Percentiles rank a stretch among this genome's conserved stretches.
Evolutionary conservation across 2,888 invertebrate species (phyloP).

Genomic region (Orthosia gracilis): DNA sequence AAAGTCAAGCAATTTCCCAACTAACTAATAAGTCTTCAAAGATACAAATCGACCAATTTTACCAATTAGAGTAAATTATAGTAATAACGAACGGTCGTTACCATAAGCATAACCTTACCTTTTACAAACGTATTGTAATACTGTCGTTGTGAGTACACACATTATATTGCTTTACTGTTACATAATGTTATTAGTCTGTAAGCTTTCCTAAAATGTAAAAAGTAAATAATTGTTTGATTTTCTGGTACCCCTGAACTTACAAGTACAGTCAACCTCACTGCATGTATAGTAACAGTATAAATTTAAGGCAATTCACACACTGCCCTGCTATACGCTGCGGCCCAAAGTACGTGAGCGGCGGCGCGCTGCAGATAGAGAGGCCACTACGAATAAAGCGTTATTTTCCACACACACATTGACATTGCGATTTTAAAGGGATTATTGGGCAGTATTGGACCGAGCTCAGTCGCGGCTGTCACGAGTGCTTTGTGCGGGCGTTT

Average conservation of each 20-base stretch:
- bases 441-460: no score
- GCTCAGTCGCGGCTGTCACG: no score
- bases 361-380: no score
- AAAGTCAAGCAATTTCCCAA: neutral
- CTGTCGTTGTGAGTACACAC: neutral
- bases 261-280: neutral
- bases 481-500: no score
- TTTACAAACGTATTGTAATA: slow-evolving; percentile 24
- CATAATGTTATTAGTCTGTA: no score
- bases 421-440: no score
- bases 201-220: no score
- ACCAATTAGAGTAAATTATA: slow-evolving; percentile 27
- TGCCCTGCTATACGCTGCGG: no score
- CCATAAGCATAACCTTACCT: slow-evolving; percentile 4
- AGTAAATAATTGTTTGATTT: no score
- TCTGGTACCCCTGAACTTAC: neutral
- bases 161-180: slow-evolving; percentile 23
- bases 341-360: no score
- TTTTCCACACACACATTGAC: no score
- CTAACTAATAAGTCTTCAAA: neutral
- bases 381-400: no score
- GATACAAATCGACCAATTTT: slow-evolving; percentile 1
- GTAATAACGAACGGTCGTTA: slow-evolving; percentile 8
- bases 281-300: neutral
- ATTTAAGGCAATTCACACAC: neutral